A percentile compares a stretch with the other conserved stretches of the same genome.
These are phyloP conservation scores for Gryllus longicercus DNA, from an alignment of 2,888 invertebrate species.

Conservation along the genomic window DNA sequence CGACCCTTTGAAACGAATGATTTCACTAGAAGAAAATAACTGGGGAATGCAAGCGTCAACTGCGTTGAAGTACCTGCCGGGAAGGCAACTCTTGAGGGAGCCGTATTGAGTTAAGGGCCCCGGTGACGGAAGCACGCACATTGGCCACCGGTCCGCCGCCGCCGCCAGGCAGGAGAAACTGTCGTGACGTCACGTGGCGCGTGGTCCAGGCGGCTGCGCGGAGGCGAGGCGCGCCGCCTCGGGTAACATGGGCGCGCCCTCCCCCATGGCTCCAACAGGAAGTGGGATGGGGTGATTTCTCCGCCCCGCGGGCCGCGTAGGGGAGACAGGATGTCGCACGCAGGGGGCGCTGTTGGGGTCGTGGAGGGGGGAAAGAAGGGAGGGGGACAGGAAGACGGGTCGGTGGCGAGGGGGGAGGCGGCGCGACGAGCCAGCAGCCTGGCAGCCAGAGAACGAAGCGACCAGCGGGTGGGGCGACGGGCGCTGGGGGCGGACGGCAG, in stretches of 20 bases:
- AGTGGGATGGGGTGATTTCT: slow-evolving; percentile 47
- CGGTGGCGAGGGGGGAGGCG: slow-evolving; percentile 45
- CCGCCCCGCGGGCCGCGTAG: slow-evolving; percentile 49
- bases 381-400: slow-evolving; percentile 43
- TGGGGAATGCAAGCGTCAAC: too few species aligned
- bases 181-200: slow-evolving; percentile 38
- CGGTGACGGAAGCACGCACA: too few species aligned
- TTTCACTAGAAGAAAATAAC: too few species aligned
- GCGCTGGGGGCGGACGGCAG: slow-evolving; percentile 41
- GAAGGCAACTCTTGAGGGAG: too few species aligned
- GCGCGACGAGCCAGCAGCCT: slow-evolving; percentile 45
- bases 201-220: slow-evolving; percentile 27
- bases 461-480: slow-evolving; percentile 41
- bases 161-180: too few species aligned
- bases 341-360: slow-evolving; percentile 21
- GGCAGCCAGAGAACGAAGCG: too few species aligned
- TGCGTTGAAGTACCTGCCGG: too few species aligned
- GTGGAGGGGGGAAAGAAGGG: slow-evolving; percentile 38
- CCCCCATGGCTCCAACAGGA: slow-evolving; percentile 37
- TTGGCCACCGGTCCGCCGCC: too few species aligned
- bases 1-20: too few species aligned
- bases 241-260: slow-evolving; percentile 26
- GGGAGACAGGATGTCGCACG: slow-evolving; percentile 36
- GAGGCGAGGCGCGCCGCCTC: slow-evolving; percentile 18
- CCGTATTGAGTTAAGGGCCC: too few species aligned